Conservation (phyloP, 2,797 vertebrate genomes). For the Salarias fasciatus region DNA sequence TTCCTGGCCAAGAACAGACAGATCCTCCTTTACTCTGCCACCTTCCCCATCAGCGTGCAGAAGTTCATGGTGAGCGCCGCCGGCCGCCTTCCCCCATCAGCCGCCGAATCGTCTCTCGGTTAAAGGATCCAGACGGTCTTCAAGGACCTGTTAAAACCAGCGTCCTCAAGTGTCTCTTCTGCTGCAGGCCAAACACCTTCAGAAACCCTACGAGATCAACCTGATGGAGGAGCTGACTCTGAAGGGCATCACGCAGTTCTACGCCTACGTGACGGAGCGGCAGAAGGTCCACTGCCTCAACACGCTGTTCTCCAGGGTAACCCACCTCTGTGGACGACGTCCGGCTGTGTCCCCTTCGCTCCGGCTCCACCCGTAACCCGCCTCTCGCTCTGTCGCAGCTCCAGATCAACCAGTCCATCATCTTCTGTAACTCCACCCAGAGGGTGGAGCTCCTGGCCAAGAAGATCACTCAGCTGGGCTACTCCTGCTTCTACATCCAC, state of each 20-base stretch:
- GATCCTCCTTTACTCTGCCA: constrained; percentile 88
- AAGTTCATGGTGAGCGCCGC: constrained; percentile 89
- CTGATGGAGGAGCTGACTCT: constrained; percentile 89
- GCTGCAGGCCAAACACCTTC: constrained; percentile 80
- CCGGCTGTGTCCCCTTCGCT: too few species aligned
- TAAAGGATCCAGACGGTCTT: too few species aligned
- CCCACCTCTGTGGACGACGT: too few species aligned
- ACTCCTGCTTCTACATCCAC: constrained; percentile 88
- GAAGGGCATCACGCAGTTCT: constrained; percentile 88
- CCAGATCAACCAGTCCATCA: constrained; percentile 86
- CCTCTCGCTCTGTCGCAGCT: constrained; percentile 61
- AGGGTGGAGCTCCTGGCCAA: constrained; percentile 85
- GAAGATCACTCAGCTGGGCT: constrained; percentile 86
- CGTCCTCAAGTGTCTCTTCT: background rate
- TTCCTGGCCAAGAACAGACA: constrained; percentile 86
- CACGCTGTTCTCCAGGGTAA: constrained; percentile 87
- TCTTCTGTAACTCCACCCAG: constrained; percentile 86
- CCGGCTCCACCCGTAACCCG: too few species aligned
- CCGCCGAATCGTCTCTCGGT: constrained; percentile 14
- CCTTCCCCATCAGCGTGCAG: constrained; percentile 88
- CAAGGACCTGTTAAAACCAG: too few species aligned
- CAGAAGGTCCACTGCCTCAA: constrained; percentile 87
- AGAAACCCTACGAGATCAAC: constrained; percentile 89
- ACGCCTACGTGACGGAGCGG: constrained; percentile 86
- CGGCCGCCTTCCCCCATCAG: constrained; percentile 13